phyloP scores from a whole-genome alignment of 2,113 vertebrate species.

The Malurus melanocephalus region DNA sequence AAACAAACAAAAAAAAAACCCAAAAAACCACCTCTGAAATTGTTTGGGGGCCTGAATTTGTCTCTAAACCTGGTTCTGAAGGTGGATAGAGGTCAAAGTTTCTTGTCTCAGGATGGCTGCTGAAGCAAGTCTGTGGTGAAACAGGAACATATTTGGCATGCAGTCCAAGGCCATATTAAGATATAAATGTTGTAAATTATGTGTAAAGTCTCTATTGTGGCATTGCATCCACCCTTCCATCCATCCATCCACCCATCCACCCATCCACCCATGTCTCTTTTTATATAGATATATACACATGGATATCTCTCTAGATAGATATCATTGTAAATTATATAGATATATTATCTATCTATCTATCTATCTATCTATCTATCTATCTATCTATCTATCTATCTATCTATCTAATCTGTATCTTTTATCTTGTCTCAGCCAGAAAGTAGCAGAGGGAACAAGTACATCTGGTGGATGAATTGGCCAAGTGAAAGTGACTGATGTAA shows the following conservation, averaged over 20 bases:
- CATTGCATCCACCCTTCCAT: not conserved
- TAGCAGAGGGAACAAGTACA: not conserved
- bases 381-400: too few species aligned
- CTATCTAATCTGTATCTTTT: accelerated
- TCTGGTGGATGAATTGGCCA: not conserved
- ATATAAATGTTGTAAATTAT: not conserved
- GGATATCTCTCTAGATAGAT: not conserved
- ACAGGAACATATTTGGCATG: not conserved
- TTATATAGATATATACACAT: too few species aligned
- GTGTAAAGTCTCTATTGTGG: not conserved
- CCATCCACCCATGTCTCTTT: too few species aligned
- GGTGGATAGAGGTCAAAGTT: not conserved
- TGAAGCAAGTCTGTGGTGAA: not conserved
- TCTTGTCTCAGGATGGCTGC: not conserved
- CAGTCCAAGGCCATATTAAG: not conserved
- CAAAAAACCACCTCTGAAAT: not conserved
- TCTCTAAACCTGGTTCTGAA: not conserved
- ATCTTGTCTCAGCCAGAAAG: not conserved
- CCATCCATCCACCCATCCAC: too few species aligned
- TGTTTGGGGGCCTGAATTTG: not conserved
- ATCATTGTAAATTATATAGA: too few species aligned
- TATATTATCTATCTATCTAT: not conserved
- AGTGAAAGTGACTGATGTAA: not conserved
- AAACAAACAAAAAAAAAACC: too few species aligned
- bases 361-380: too few species aligned